Evolutionary conservation across 2,113 vertebrate species (phyloP), one percentile per base, ranked within the genome.

Genomic region (Dinomys branickii): DNA sequence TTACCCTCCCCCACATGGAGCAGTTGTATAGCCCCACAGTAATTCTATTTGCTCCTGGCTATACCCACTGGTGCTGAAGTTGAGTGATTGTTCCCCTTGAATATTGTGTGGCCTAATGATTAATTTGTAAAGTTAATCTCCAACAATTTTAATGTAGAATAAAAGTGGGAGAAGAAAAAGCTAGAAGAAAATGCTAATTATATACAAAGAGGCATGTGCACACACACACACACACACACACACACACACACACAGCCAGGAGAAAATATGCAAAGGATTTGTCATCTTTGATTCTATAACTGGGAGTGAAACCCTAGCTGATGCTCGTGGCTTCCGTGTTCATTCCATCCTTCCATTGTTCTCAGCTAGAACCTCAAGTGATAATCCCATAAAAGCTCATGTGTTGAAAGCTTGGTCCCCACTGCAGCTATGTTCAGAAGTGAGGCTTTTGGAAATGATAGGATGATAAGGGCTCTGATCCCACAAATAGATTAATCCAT

Each of bases 241-340:
- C 22, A 67, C 65, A 67, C 65, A 67, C 35, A 67, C 0, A 75
- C 54, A 47, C 4, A 38, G 33, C 33, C 1, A 52, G 19, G 26
- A 82, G 59, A 24, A 95, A 88, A 75, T 14, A 47, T 2, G 11
- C 61, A 85, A 30, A 59, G 56, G 50, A 17, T 28, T n/a, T 38
- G 3, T 1, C 0, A 3, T 7, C 30, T 26, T 44, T 7, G 3
- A 38, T 63, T 85, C 33, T 38, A 38, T 16, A 3, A 19, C 3
- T 26, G 83, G 17, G 8, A 44, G 6, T 4, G 54, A 58, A 58
- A 69, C 54, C 67, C 14, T 2, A 5, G 28, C 1, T 12, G 63
- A 11, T 17, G 19, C 0, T 13, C 26, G 1, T 4, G 73, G 41
- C 41, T 82, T 52, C 59, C n/a, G 14, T 41, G 50, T 89, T 13